Evolutionary conservation across 2,113 vertebrate genomes (phyloP).

Genomic region (Bufo gargarizans): DNA sequence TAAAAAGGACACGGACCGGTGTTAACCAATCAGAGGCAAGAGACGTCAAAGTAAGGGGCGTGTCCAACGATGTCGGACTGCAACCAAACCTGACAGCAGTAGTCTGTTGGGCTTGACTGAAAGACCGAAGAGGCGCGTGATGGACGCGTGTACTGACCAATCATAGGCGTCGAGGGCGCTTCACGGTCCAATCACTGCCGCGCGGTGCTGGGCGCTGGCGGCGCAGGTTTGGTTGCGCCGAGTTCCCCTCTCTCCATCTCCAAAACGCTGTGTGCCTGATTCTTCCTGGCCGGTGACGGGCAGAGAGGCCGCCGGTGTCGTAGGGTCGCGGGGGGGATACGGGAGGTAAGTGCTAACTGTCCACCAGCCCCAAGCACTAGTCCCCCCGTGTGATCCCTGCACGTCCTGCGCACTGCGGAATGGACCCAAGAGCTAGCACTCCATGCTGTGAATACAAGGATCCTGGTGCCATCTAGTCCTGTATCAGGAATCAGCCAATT

Average conservation of each 20-base stretch:
- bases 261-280: not conserved
- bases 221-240: conserved; percentile 1
- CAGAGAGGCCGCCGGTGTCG: not conserved
- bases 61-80: not conserved
- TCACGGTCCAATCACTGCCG: not conserved
- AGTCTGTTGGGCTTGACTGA: not conserved
- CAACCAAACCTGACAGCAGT: conserved; percentile 17
- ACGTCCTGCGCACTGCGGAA: not conserved
- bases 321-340: conserved; percentile 23
- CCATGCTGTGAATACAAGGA: not conserved
- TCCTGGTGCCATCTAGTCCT: no score
- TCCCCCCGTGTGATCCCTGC: not conserved
- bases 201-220: not conserved
- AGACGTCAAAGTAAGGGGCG: not conserved
- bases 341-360: conserved; percentile 32
- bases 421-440: conserved; percentile 8
- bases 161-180: not conserved
- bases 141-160: not conserved
- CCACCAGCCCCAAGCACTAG: no score
- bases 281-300: conserved; percentile 10
- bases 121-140: not conserved
- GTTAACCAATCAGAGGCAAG: not conserved
- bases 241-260: not conserved
- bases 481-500: no score
- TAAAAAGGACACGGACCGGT: conserved; percentile 32